Evolutionary conservation across 2,797 vertebrate genomes (phyloP).

Genomic region (Coregonus sp.): DNA sequence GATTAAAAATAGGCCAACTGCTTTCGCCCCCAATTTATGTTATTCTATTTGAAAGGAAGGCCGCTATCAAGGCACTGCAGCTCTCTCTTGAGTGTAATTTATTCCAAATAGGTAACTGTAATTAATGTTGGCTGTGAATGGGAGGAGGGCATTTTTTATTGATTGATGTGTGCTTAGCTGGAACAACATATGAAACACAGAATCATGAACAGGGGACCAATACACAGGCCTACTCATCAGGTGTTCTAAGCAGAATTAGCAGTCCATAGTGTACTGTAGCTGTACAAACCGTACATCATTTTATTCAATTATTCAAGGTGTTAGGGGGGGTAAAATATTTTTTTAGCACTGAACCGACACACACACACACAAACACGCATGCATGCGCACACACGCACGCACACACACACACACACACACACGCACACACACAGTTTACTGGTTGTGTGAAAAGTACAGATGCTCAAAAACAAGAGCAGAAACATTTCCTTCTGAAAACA

Average conservation of each 20-base stretch:
- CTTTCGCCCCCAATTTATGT: neutral
- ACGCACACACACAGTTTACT: too few species aligned
- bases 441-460: too few species aligned
- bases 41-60: neutral
- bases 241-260: slow-evolving; percentile 70
- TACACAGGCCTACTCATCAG: slow-evolving; percentile 70
- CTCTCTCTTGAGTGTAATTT: neutral
- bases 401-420: too few species aligned
- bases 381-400: too few species aligned
- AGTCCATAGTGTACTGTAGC: slow-evolving; percentile 58
- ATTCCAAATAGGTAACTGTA: neutral
- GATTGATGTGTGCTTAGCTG: slow-evolving; percentile 42
- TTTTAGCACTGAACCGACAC: too few species aligned
- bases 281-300: slow-evolving; percentile 31
- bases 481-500: neutral
- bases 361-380: too few species aligned
- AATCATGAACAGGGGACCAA: slow-evolving; percentile 66
- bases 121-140: slow-evolving; percentile 16
- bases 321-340: too few species aligned
- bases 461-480: neutral
- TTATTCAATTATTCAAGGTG: too few species aligned
- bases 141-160: neutral
- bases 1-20: neutral
- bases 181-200: slow-evolving; percentile 42
- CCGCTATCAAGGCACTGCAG: neutral